Conservation (phyloP, 2,797 vertebrate species). For the Rhinichthys osculus region DNA sequence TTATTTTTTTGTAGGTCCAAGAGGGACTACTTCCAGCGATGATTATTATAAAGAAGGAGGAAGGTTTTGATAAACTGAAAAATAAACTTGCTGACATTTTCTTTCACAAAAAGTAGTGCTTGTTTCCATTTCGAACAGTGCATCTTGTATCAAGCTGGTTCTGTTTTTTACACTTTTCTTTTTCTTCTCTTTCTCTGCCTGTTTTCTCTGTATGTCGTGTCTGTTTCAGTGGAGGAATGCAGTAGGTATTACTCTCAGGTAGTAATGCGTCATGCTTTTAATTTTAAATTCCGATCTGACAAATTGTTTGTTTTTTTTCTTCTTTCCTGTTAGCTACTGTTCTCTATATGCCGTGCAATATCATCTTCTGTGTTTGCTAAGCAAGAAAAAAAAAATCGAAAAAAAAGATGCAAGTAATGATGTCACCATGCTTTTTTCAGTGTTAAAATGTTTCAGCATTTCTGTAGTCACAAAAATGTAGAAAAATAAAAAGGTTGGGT, state of each 20-base stretch:
- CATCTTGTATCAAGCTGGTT: constrained; percentile 80
- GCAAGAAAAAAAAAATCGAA: constrained; percentile 80
- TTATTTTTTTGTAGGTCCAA: constrained; percentile 70
- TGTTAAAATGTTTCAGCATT: constrained; percentile 98
- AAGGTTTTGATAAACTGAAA: constrained; percentile 84
- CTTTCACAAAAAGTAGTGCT: constrained; percentile 77
- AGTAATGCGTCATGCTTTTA: constrained; percentile 69
- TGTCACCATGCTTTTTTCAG: constrained; percentile 96
- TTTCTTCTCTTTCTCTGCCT: constrained; percentile 59
- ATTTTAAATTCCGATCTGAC: constrained; percentile 26
- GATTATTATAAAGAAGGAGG: constrained; percentile 82
- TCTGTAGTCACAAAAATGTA: constrained; percentile 98
- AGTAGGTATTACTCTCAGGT: constrained; percentile 84
- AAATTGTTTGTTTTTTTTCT: neutral
- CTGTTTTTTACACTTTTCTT: constrained; percentile 61
- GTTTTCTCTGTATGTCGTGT: constrained; percentile 72
- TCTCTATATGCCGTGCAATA: constrained; percentile 95
- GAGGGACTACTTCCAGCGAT: constrained; percentile 84
- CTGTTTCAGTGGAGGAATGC: constrained; percentile 73
- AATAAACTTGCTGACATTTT: constrained; percentile 82
- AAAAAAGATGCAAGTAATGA: constrained; percentile 89
- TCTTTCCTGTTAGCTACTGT: constrained; percentile 46
- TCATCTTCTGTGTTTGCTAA: constrained; percentile 98
- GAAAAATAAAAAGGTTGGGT: constrained; percentile 98
- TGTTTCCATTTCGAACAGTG: constrained; percentile 84